These are phyloP conservation scores for Bolinopsis microptera DNA, from an alignment of 37 sponge, comb jelly and placozoan genomes.

Conservation along the genomic window DNA sequence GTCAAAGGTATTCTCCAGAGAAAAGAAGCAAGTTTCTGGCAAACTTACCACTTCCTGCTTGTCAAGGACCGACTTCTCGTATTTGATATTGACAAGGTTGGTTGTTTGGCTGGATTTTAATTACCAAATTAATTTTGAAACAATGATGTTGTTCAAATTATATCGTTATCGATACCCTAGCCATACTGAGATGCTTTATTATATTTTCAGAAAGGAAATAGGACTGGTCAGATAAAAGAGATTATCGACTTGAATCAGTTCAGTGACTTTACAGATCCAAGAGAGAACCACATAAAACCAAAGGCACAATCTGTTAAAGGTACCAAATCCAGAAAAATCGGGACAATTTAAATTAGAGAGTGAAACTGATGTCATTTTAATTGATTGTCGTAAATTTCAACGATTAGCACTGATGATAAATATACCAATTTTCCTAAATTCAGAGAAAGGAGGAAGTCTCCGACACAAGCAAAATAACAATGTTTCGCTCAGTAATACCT, in stretches of 20 bases:
- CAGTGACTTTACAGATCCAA: background rate
- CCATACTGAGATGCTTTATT: background rate
- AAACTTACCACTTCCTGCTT: background rate
- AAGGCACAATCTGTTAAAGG: background rate
- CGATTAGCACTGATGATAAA: too few relatives aligned
- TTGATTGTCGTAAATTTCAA: too few relatives aligned
- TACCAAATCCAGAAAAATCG: too few relatives aligned
- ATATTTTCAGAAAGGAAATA: slow-evolving; percentile 42
- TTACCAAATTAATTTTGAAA: too few relatives aligned
- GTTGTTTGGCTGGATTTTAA: background rate
- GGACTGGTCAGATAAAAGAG: slow-evolving; percentile 50
- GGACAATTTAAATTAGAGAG: too few relatives aligned
- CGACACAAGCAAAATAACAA: background rate
- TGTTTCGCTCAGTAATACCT: background rate
- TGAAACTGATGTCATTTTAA: too few relatives aligned
- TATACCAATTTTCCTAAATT: too few relatives aligned
- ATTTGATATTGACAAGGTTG: slow-evolving; percentile 42
- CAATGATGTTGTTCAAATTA: too few relatives aligned
- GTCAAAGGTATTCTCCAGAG: slow-evolving; percentile 18
- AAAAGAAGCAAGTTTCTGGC: slow-evolving; percentile 25
- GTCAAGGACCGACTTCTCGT: slow-evolving; percentile 52
- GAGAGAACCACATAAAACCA: background rate
- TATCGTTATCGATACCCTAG: background rate
- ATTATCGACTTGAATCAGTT: slow-evolving; percentile 50
- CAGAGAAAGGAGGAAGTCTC: background rate